A percentile compares a stretch with the other conserved stretches of the same genome.
These are phyloP conservation scores for Gadopsis bispinosus DNA, from an alignment of 2,797 vertebrate genomes.

Conservation along the genomic window DNA sequence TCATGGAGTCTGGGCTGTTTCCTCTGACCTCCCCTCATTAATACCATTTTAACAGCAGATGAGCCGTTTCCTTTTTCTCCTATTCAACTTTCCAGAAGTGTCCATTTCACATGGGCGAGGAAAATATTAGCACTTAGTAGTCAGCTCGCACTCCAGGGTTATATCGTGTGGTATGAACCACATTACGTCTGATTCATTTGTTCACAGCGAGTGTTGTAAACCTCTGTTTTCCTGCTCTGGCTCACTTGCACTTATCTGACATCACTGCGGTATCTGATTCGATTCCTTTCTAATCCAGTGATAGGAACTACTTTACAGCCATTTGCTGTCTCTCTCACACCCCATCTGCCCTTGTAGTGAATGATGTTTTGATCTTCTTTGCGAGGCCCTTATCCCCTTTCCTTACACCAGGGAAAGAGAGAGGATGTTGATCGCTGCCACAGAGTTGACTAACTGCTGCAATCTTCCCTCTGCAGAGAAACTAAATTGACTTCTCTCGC, in stretches of 20 bases:
- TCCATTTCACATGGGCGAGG: constrained; percentile 50
- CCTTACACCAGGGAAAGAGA: constrained; percentile 52
- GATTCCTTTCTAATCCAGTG: constrained; percentile 60
- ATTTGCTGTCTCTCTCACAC: constrained; percentile 64
- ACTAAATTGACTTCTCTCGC: constrained; percentile 81
- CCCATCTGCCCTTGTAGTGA: constrained; percentile 63
- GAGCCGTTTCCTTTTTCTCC: constrained; percentile 8
- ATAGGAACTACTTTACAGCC: constrained; percentile 69
- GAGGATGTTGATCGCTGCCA: constrained; percentile 66
- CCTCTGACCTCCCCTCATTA: background rate
- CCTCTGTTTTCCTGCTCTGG: constrained; percentile 46
- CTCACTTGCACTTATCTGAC: constrained; percentile 61
- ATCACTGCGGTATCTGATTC: constrained; percentile 56
- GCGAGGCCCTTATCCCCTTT: constrained; percentile 52
- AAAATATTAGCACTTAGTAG: constrained; percentile 49
- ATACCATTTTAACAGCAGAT: background rate
- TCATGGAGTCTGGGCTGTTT: constrained; percentile 28
- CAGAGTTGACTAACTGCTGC: constrained; percentile 68
- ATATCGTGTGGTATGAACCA: constrained; percentile 42
- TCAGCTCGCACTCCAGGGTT: constrained; percentile 34
- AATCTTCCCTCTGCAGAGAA: constrained; percentile 79
- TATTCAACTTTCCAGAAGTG: constrained; percentile 15
- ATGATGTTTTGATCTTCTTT: constrained; percentile 64
- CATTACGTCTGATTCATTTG: constrained; percentile 65
- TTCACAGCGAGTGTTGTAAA: constrained; percentile 35